Evolutionary conservation across 2,113 vertebrate genomes (phyloP).

Genomic region (Tretioscincus oriximinensis): DNA sequence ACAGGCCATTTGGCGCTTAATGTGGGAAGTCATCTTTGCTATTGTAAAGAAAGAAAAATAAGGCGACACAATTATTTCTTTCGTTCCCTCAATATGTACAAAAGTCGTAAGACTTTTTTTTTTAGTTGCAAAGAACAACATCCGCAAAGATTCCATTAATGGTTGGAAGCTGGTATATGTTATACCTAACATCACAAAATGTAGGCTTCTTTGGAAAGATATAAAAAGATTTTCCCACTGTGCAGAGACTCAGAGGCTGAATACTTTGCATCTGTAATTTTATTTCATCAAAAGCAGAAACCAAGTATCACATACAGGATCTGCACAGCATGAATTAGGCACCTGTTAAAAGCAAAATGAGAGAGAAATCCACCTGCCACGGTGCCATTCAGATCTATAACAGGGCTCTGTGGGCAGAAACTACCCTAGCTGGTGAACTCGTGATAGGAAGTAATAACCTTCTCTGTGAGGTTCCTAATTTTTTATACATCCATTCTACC

Average conservation of each 20-base stretch:
- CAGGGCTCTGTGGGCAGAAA: no score
- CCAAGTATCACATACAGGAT: not conserved
- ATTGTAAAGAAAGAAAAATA: not conserved
- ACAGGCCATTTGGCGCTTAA: constrained; percentile 27
- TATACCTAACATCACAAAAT: not conserved
- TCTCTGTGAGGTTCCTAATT: no score
- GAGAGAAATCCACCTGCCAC: no score
- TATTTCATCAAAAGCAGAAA: not conserved
- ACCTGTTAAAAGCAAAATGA: no score
- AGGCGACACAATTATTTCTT: not conserved
- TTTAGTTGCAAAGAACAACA: not conserved
- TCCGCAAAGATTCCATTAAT: not conserved
- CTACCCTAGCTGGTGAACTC: no score
- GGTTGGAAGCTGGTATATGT: not conserved
- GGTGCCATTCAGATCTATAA: no score
- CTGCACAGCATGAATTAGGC: no score
- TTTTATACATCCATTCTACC: no score
- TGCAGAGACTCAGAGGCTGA: not conserved
- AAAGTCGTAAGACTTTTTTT: not conserved
- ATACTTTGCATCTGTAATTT: not conserved
- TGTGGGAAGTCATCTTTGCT: not conserved
- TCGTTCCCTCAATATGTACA: not conserved
- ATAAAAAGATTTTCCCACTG: not conserved
- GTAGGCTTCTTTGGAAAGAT: not conserved
- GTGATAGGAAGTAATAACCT: no score